Percentiles rank a stretch among this genome's conserved stretches.
Evolutionary conservation across 1,140 invertebrate genomes (phyloP).

Genomic region (Brachionus koreanus): DNA sequence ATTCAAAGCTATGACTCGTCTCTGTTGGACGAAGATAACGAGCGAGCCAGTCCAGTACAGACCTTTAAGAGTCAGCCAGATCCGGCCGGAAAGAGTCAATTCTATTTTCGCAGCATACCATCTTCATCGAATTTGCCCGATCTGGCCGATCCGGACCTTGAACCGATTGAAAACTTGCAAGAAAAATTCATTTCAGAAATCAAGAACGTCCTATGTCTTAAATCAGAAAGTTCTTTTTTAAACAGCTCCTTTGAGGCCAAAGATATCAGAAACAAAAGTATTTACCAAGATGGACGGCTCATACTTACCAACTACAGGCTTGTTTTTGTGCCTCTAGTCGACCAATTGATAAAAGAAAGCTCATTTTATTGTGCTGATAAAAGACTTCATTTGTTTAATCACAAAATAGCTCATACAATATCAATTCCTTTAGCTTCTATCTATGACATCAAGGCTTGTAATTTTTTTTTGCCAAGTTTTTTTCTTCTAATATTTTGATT

Average conservation of each 20-base stretch:
- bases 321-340: neutral
- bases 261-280: neutral
- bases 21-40: neutral
- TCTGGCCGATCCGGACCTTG: neutral
- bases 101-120: neutral
- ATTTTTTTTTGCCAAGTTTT: neutral
- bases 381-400: neutral
- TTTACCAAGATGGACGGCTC: neutral
- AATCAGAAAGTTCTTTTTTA: neutral
- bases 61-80: neutral
- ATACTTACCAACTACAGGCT: neutral
- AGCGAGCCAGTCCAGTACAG: neutral
- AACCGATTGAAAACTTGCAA: neutral
- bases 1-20: neutral
- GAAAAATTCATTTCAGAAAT: neutral
- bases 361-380: neutral
- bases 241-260: neutral
- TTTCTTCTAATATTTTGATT: neutral
- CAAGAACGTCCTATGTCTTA: neutral
- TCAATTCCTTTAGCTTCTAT: neutral
- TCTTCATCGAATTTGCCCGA: neutral
- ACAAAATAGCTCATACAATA: neutral
- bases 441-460: slow-evolving; percentile 5
- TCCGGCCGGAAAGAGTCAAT: neutral
- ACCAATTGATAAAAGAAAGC: neutral